Percentiles rank a stretch among this genome's conserved stretches.
phyloP scores from a whole-genome alignment of 2,888 invertebrate genomes.

The Anaspis maculata region DNA sequence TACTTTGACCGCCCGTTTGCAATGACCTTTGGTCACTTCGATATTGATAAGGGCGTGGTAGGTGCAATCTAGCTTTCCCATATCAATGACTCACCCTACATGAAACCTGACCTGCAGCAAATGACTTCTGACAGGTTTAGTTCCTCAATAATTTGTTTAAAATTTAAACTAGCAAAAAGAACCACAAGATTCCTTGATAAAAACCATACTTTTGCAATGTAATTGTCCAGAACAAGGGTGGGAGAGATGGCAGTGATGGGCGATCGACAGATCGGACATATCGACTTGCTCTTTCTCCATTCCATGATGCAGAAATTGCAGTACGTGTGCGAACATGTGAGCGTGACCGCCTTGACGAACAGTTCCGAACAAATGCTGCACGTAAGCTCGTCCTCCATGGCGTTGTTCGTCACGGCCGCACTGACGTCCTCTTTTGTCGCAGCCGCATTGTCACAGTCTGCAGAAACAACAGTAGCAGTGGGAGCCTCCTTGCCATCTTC shows the following conservation, averaged over 20 bases:
- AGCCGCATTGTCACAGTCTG: background rate
- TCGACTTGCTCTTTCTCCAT: conserved; percentile 62
- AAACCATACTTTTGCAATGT: conserved; percentile 65
- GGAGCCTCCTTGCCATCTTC: background rate
- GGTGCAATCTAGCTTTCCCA: no score
- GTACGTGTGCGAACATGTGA: conserved; percentile 69
- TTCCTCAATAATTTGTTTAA: no score
- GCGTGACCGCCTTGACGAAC: conserved; percentile 59
- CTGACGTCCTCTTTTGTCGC: background rate
- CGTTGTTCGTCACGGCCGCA: background rate
- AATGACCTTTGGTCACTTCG: no score
- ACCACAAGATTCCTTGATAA: no score
- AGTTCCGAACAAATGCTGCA: conserved; percentile 71
- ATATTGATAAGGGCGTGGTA: no score
- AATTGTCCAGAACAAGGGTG: conserved; percentile 61
- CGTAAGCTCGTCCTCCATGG: conserved; percentile 60
- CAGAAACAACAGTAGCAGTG: no score
- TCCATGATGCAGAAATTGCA: conserved; percentile 61
- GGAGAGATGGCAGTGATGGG: conserved; percentile 47
- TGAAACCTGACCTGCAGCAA: no score
- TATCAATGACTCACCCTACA: no score
- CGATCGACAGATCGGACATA: conserved; percentile 63
- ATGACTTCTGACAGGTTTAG: no score
- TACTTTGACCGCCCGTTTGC: no score
- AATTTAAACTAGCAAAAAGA: no score